Conservation (phyloP, 2,888 invertebrate species). For the Rhagium mordax region DNA sequence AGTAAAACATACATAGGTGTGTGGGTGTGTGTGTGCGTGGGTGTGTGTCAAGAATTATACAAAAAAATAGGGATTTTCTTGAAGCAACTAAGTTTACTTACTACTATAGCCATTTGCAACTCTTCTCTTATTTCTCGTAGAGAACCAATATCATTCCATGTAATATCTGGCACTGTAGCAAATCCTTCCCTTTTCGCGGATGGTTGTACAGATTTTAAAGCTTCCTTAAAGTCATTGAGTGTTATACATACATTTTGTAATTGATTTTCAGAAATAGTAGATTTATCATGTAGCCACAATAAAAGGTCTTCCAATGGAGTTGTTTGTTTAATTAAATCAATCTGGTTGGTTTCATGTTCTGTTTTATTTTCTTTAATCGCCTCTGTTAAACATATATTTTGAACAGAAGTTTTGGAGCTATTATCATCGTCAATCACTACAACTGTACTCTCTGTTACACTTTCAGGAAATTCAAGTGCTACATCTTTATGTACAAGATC, state of each 20-base stretch:
- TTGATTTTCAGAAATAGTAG: constrained; percentile 76
- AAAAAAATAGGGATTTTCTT: too few relatives aligned
- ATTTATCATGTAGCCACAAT: constrained; percentile 77
- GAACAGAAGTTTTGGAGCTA: constrained; percentile 54
- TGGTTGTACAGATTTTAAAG: constrained; percentile 89
- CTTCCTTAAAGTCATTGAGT: constrained; percentile 83
- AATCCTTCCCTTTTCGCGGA: constrained; percentile 98
- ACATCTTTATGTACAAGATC: not conserved
- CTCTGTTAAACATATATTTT: not conserved
- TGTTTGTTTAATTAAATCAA: not conserved
- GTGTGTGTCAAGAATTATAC: too few relatives aligned
- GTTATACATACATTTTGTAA: constrained; percentile 79
- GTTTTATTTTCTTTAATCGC: not conserved
- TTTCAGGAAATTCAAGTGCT: constrained; percentile 48
- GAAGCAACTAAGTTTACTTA: too few relatives aligned
- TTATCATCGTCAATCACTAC: constrained; percentile 51
- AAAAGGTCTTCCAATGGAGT: constrained; percentile 74
- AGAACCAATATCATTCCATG: constrained; percentile 98
- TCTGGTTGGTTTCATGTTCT: not conserved
- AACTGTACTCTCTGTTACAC: constrained; percentile 41
- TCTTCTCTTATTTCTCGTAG: constrained; percentile 90
- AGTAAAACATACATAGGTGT: too few relatives aligned
- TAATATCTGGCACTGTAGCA: constrained; percentile 96
- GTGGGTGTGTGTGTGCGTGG: too few relatives aligned
- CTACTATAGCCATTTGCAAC: constrained; percentile 90